Evolutionary conservation across 2,797 vertebrate genomes (phyloP).

Genomic region (Acrossocheilus fasciatus): DNA sequence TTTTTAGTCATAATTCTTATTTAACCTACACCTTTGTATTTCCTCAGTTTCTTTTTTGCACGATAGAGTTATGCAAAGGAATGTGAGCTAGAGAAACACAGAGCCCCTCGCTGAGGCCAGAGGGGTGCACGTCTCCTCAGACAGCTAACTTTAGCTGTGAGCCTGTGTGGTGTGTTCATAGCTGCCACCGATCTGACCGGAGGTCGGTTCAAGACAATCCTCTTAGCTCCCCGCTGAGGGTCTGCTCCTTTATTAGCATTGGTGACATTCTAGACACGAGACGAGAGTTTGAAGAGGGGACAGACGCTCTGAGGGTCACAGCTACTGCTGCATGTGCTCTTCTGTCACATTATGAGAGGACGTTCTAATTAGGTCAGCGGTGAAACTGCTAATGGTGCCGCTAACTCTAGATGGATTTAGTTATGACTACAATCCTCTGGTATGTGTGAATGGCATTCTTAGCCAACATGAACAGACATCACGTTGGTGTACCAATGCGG

Average conservation of each 20-base stretch:
- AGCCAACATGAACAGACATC: not conserved
- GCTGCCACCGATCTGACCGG: slow-evolving; percentile 37
- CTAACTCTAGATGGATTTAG: slow-evolving; percentile 20
- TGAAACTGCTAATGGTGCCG: slow-evolving; percentile 36
- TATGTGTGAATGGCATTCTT: slow-evolving; percentile 38
- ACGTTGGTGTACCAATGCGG: not conserved
- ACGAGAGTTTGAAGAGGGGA: slow-evolving; percentile 45
- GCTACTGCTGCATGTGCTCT: slow-evolving; percentile 27
- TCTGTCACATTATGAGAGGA: slow-evolving; percentile 34
- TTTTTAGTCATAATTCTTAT: not conserved
- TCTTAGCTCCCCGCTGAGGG: slow-evolving; percentile 59
- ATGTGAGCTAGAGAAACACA: slow-evolving; percentile 2
- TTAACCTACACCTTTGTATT: not conserved
- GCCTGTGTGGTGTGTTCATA: slow-evolving; percentile 47
- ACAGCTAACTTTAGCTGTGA: slow-evolving; percentile 59
- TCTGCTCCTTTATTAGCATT: slow-evolving; percentile 55
- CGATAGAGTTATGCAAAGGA: not conserved
- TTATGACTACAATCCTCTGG: slow-evolving; percentile 22
- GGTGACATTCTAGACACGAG: slow-evolving; percentile 53
- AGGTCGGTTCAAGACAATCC: slow-evolving; percentile 55
- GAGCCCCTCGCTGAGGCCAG: not conserved
- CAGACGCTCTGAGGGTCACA: slow-evolving; percentile 46
- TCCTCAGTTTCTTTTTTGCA: not conserved
- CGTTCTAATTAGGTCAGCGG: slow-evolving; percentile 26
- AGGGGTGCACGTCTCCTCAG: slow-evolving; percentile 34